Evolutionary conservation across 2,113 vertebrate genomes (phyloP).

Genomic region (Triplophysa siluroides): DNA sequence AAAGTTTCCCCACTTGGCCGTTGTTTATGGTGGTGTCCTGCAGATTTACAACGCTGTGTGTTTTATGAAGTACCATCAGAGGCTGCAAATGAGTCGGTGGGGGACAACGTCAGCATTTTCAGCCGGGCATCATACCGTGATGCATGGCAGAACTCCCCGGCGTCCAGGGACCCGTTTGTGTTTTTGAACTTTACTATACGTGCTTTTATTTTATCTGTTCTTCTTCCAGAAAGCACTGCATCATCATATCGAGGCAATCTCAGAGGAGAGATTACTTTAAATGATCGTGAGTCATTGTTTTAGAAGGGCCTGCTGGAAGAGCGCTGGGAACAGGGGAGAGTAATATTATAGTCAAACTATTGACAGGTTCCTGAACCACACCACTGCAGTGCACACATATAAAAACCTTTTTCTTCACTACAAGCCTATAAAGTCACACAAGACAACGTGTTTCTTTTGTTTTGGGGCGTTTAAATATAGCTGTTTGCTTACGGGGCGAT

Average conservation of each 20-base stretch:
- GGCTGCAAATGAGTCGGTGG: conserved; percentile 68
- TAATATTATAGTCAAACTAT: conserved; percentile 46
- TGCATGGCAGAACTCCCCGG: conserved; percentile 62
- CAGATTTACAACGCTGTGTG: conserved; percentile 73
- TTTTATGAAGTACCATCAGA: conserved; percentile 76
- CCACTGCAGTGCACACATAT: background rate
- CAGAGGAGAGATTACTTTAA: conserved; percentile 68
- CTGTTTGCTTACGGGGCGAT: background rate
- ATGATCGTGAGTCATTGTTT: conserved; percentile 71
- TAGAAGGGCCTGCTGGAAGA: conserved; percentile 51
- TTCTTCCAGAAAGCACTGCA: conserved; percentile 70
- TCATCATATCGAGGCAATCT: conserved; percentile 68
- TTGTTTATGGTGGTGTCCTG: conserved; percentile 72
- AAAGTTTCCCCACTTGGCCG: conserved; percentile 71
- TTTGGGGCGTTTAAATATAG: background rate
- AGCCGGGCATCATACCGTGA: conserved; percentile 65
- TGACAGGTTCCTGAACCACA: conserved; percentile 40
- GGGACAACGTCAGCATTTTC: conserved; percentile 72
- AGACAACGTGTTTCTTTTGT: background rate
- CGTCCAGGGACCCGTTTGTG: conserved; percentile 38
- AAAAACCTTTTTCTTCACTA: background rate
- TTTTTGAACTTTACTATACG: conserved; percentile 59
- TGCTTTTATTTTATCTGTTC: conserved; percentile 64
- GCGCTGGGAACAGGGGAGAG: conserved; percentile 17
- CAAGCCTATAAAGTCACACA: background rate